Conservation (phyloP, 2,888 invertebrate species). For the Encarsia formosa region DNA sequence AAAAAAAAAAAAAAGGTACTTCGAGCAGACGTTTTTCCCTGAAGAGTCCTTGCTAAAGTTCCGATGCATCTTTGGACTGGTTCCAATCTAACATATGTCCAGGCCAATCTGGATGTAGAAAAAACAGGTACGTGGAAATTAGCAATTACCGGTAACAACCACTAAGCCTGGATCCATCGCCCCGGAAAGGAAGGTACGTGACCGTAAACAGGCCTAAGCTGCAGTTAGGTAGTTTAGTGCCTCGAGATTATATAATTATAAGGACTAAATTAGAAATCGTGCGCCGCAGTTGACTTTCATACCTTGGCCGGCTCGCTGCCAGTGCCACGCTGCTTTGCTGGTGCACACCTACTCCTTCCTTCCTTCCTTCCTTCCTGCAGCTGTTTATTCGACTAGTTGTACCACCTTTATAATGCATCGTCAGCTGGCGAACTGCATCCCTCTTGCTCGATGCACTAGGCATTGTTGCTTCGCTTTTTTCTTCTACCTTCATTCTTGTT, state of each 20-base stretch:
- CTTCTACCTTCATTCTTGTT: neutral
- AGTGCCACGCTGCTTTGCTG: conserved; percentile 21
- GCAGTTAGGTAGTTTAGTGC: too few relatives aligned
- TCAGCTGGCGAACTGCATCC: conserved; percentile 47
- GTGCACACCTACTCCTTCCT: too few relatives aligned
- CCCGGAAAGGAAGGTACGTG: too few relatives aligned
- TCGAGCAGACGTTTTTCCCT: too few relatives aligned
- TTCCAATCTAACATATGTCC: too few relatives aligned
- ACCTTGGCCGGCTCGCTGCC: conserved; percentile 14
- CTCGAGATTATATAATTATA: conserved; percentile 16
- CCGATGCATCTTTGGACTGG: too few relatives aligned
- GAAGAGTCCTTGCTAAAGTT: too few relatives aligned
- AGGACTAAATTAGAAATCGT: conserved; percentile 44
- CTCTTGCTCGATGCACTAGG: conserved; percentile 15
- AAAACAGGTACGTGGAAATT: conserved; percentile 37
- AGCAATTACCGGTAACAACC: conserved; percentile 44
- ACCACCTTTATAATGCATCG: conserved; percentile 35
- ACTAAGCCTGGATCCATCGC: neutral
- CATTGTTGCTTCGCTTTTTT: neutral
- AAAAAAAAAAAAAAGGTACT: too few relatives aligned
- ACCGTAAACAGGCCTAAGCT: too few relatives aligned
- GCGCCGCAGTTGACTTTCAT: conserved; percentile 26
- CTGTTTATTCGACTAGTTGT: neutral
- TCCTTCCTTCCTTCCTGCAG: too few relatives aligned
- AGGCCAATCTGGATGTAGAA: too few relatives aligned